Percentiles rank a stretch among this genome's conserved stretches.
Evolutionary conservation across 2,113 vertebrate species (phyloP).

Genomic region (Sterna hirundo): DNA sequence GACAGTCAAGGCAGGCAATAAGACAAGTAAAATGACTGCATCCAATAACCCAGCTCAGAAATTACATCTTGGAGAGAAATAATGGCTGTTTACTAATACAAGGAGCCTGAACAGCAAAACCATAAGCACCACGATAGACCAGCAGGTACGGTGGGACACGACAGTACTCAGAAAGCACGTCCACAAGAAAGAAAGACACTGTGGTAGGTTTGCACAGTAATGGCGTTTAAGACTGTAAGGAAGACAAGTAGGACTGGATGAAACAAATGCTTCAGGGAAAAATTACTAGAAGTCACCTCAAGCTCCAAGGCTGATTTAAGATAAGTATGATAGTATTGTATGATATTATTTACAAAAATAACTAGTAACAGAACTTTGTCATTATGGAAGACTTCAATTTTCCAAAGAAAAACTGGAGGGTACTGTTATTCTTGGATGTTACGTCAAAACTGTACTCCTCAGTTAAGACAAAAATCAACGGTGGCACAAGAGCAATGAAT

Average conservation of each 20-base stretch:
- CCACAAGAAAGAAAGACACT: neutral
- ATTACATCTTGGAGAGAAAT: neutral
- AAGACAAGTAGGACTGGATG: neutral
- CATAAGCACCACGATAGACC: neutral
- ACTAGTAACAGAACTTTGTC: neutral
- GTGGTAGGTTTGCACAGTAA: neutral
- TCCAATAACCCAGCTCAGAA: neutral
- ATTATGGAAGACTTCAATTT: neutral
- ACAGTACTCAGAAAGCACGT: neutral
- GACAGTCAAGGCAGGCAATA: neutral
- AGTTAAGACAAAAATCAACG: neutral
- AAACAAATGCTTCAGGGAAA: neutral
- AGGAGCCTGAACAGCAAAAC: neutral
- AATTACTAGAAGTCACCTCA: neutral
- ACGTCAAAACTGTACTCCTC: neutral
- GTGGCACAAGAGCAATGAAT: neutral
- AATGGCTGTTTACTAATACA: neutral
- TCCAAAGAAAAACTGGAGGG: neutral
- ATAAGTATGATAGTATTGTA: neutral
- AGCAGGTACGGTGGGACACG: neutral
- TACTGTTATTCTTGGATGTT: neutral
- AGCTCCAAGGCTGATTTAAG: neutral
- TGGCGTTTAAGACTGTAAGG: neutral
- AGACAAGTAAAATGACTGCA: neutral
- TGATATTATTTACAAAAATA: neutral